A percentile compares a stretch with the other conserved stretches of the same genome.
These are phyloP conservation scores for Chaenocephalus aceratus DNA, from an alignment of 2,113 vertebrate genomes.

Conservation along the genomic window DNA sequence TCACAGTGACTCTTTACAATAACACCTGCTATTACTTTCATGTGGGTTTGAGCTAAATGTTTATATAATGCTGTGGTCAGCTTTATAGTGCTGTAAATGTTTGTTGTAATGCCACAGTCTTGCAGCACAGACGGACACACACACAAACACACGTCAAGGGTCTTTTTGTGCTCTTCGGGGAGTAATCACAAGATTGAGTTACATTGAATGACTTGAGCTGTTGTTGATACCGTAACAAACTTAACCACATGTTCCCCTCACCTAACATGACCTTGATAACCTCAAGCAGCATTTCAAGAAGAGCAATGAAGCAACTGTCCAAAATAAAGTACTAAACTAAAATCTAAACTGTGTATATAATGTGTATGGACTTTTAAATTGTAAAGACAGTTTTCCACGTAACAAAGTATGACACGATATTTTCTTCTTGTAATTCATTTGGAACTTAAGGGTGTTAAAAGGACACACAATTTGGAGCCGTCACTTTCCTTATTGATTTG, in stretches of 20 bases:
- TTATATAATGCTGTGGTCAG: neutral
- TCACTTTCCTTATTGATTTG: neutral
- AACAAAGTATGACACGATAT: too few species aligned
- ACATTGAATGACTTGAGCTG: conserved; percentile 41
- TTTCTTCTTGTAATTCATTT: too few species aligned
- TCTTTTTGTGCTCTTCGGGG: conserved; percentile 30
- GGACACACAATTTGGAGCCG: neutral
- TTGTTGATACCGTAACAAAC: conserved; percentile 46
- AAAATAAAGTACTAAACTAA: neutral
- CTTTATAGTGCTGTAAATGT: neutral
- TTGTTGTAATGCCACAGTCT: neutral
- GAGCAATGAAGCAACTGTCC: neutral
- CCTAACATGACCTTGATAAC: conserved; percentile 30
- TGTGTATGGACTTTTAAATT: too few species aligned
- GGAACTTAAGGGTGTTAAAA: too few species aligned
- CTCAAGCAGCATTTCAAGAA: neutral
- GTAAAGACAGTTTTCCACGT: too few species aligned
- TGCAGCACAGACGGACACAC: neutral
- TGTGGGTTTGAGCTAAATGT: neutral
- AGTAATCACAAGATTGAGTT: conserved; percentile 55
- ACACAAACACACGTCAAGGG: conserved; percentile 6
- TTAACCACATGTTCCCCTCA: conserved; percentile 20
- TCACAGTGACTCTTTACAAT: too few species aligned
- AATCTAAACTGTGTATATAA: too few species aligned
- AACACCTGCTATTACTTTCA: neutral